Percentiles rank a stretch among this genome's conserved stretches.
Conservation (phyloP, 2,888 invertebrate genomes). For the Drosophila cognata region DNA sequence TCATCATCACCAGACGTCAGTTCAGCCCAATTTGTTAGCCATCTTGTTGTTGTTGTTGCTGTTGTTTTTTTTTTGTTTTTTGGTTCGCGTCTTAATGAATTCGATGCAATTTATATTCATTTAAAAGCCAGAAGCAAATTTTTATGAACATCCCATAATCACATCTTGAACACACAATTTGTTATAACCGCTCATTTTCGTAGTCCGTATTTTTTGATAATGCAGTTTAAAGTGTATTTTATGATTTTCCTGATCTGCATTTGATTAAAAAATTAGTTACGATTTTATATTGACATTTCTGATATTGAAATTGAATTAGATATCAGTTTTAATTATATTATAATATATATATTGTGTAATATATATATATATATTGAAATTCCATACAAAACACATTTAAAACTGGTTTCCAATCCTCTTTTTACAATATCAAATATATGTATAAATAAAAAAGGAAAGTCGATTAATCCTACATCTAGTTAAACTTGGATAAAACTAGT, state of each 20-base stretch:
- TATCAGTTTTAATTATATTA: not conserved
- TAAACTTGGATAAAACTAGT: not conserved
- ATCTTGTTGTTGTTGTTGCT: constrained; percentile 11
- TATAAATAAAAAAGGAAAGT: not conserved
- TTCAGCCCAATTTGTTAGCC: constrained; percentile 51
- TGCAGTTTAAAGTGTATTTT: not conserved
- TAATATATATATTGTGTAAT: not conserved
- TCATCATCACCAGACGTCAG: constrained; percentile 42
- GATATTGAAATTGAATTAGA: not conserved
- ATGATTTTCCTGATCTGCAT: not conserved
- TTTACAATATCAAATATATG: not conserved
- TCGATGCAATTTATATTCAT: constrained; percentile 69
- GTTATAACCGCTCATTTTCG: constrained; percentile 26
- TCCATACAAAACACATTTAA: not conserved
- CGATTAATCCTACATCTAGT: not conserved
- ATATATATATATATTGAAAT: not conserved
- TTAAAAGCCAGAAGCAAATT: constrained; percentile 67
- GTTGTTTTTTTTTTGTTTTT: not conserved
- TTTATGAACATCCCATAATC: constrained; percentile 66
- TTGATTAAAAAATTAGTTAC: not conserved
- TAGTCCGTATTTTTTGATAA: not conserved
- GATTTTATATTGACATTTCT: not conserved
- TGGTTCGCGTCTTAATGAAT: constrained; percentile 46
- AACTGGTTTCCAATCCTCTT: not conserved
- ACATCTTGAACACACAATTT: constrained; percentile 70